phyloP scores from a whole-genome alignment of 2,888 invertebrate species.

The Augiades crinisus region DNA sequence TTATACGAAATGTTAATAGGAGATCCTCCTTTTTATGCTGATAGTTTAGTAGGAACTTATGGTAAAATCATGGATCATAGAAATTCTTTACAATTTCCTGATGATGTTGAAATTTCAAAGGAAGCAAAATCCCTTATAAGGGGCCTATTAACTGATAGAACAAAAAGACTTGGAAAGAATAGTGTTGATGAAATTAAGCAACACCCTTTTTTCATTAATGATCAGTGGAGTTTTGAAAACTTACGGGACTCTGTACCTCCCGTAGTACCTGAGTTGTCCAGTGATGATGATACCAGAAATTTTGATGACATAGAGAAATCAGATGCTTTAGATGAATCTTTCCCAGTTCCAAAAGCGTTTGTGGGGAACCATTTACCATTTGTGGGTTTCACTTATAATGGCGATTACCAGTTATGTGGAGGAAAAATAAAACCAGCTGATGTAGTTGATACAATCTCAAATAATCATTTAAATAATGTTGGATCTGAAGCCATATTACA shows the following conservation, averaged over 20 bases:
- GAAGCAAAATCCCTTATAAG: constrained; percentile 94
- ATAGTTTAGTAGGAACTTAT: constrained; percentile 98
- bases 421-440: constrained; percentile 74
- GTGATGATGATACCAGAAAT: constrained; percentile 99
- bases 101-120: constrained; percentile 95
- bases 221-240: constrained; percentile 99
- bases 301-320: constrained; percentile 99
- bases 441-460: constrained; percentile 83
- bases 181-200: constrained; percentile 97
- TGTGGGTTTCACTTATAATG: constrained; percentile 98
- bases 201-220: constrained; percentile 97
- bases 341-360: constrained; percentile 98
- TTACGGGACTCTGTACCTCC: constrained; percentile 97
- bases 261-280: constrained; percentile 96
- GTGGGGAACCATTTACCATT: constrained; percentile 99
- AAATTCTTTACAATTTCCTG: constrained; percentile 96
- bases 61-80: constrained; percentile 99
- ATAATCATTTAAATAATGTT: constrained; percentile 83
- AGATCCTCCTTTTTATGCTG: constrained; percentile 99
- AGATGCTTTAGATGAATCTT: constrained; percentile 95
- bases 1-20: constrained; percentile 99
- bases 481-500: constrained; percentile 85
- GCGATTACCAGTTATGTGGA: constrained; percentile 91
- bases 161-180: constrained; percentile 92
- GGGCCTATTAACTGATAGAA: constrained; percentile 96